Evolutionary conservation across 2,888 invertebrate genomes (phyloP).

Genomic region (Neoaliturus tenellus): DNA sequence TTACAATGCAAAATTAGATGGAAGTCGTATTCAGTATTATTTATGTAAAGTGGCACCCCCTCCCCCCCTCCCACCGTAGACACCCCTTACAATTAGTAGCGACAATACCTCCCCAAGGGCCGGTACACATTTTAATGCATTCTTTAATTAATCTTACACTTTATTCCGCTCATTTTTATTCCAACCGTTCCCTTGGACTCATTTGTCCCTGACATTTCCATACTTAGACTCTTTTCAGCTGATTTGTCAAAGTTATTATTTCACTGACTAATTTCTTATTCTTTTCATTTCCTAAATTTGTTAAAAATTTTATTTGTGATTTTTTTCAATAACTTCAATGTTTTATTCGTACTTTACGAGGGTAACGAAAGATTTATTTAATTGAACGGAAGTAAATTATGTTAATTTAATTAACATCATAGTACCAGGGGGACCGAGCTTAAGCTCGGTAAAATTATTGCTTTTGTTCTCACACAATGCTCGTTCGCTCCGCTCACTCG

Average conservation of each 20-base stretch:
- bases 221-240: slow-evolving; percentile 32
- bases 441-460: too few species aligned
- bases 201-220: slow-evolving; percentile 50
- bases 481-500: too few species aligned
- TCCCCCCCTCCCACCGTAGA: slow-evolving; percentile 18
- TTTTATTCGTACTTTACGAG: too few species aligned
- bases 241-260: slow-evolving; percentile 40
- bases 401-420: too few species aligned
- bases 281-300: background rate
- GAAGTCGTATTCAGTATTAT: slow-evolving; percentile 24
- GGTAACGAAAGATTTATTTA: too few species aligned
- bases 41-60: slow-evolving; percentile 42
- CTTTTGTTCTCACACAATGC: too few species aligned
- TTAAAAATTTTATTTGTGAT: background rate
- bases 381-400: too few species aligned
- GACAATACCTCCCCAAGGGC: slow-evolving; percentile 43
- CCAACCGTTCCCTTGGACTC: slow-evolving; percentile 24
- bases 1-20: slow-evolving; percentile 3
- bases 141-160: slow-evolving; percentile 56
- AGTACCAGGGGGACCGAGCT: too few species aligned
- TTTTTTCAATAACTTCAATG: too few species aligned
- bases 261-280: background rate
- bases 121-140: slow-evolving; percentile 55
- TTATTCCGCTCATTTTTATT: slow-evolving; percentile 56
- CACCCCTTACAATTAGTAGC: slow-evolving; percentile 46